Conservation (phyloP, 1,140 invertebrate species). For the Plectus sambesii region DNA sequence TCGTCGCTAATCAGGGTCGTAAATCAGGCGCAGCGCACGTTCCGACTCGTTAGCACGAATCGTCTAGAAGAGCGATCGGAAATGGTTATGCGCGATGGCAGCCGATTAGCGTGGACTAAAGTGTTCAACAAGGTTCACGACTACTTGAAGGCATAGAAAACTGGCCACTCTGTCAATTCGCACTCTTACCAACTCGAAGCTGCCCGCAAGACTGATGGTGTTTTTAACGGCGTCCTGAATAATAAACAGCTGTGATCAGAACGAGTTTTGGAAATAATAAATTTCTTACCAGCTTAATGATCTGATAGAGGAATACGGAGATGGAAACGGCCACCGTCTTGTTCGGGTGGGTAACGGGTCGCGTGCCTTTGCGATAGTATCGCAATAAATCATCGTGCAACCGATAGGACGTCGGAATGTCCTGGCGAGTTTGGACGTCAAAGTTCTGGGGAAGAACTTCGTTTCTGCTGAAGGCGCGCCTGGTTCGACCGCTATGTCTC, state of each 20-base stretch:
- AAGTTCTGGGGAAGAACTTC: conserved; percentile 27
- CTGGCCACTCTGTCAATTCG: no score
- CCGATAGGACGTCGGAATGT: conserved; percentile 44
- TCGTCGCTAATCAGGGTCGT: conserved; percentile 5
- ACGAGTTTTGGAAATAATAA: background rate
- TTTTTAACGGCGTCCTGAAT: conserved; percentile 45
- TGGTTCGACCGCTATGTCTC: no score
- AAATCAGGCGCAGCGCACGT: conserved; percentile 17
- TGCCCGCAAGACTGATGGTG: conserved; percentile 41
- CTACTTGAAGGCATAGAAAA: no score
- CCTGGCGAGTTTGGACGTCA: conserved; percentile 32
- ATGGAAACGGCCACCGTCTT: conserved; percentile 41
- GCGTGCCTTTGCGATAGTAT: conserved; percentile 40
- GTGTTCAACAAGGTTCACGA: no score
- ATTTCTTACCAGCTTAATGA: conserved; percentile 40
- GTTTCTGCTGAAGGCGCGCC: conserved; percentile 21
- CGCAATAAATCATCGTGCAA: conserved; percentile 37
- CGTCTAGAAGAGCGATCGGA: conserved; percentile 21
- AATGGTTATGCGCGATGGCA: no score
- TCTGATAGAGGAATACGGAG: conserved; percentile 44
- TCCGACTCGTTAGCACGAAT: conserved; percentile 14
- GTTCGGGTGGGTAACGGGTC: conserved; percentile 43
- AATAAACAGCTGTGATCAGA: conserved; percentile 1
- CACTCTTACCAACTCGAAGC: conserved; percentile 40
- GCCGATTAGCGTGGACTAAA: no score